phyloP scores from a whole-genome alignment of 2,113 vertebrate species.

The Proterorhinus semilunaris region DNA sequence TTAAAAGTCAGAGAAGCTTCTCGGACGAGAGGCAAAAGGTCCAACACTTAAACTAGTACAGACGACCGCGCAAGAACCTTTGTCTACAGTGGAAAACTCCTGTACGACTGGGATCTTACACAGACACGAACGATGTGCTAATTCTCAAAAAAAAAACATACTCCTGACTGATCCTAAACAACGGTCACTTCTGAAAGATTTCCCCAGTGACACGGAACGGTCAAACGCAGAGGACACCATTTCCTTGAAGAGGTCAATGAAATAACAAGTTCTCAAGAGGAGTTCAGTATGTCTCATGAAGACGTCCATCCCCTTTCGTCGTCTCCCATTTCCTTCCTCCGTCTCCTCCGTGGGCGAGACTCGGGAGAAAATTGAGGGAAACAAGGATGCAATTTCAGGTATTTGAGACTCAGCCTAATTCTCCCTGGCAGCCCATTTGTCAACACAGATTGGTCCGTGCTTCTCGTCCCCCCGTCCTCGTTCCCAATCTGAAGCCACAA shows the following conservation, averaged over 20 bases:
- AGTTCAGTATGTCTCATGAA: too few species aligned
- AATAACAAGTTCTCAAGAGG: not conserved
- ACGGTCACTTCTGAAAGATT: not conserved
- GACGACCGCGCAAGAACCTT: too few species aligned
- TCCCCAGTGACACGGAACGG: not conserved
- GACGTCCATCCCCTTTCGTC: not conserved
- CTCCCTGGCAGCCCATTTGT: conserved; percentile 3
- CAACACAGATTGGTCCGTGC: not conserved
- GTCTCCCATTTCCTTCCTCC: not conserved
- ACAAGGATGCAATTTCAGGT: conserved; percentile 5
- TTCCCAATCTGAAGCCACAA: not conserved
- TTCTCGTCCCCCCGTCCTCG: not conserved
- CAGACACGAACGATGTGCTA: too few species aligned
- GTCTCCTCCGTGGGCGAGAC: too few species aligned
- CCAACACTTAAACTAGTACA: too few species aligned
- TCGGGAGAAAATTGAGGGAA: not conserved
- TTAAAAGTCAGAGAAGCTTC: too few species aligned
- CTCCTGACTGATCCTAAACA: too few species aligned
- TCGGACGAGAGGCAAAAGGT: too few species aligned
- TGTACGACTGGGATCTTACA: too few species aligned
- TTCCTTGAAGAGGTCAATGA: not conserved
- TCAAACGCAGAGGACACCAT: not conserved
- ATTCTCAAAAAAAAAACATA: too few species aligned
- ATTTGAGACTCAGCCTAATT: not conserved
- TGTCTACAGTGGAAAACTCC: too few species aligned